Base-by-base conservation (phyloP, 2,113 vertebrate genomes). In the Pteropus alecto region DNA sequence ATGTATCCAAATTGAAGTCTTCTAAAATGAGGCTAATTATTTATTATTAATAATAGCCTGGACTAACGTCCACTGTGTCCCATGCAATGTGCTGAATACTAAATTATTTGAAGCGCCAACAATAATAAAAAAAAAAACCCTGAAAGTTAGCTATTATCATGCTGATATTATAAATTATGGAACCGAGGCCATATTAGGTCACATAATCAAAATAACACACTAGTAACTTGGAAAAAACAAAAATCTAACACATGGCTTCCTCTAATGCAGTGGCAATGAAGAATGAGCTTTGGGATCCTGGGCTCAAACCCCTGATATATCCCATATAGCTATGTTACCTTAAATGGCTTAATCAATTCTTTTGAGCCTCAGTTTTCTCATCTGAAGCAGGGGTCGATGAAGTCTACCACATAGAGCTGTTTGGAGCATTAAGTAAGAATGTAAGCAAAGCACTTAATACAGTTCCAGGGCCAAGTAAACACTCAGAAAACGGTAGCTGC, bases 41-140 rank as follows among this genome's bases (percentile, higher is more conserved):
- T 96, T 94, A 24, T 83, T 83, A 33, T 94, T 93, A 88, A 85
- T 68, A 94, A 73, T 16, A 82, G 16, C 54, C 33, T 58, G 28
- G 33, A 87, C 65, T 86, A 58, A 19, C 41, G 15, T 68, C 51
- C 84, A 78, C 68, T 35, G 12, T 22, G 18, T 78, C n/a, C 43
- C 43, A n/a, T 30, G 7, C 12, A 56, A 48, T 4, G 12, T 87
- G 63, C n/a, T 83, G 81, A 92, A 90, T 46, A 33, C 2, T 73
- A 76, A 92, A 90, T 82, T 84, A 74, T 84, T n/a, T 95, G 35
- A 88, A 73, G 60, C 15, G 58, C 60, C 24, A 26, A 61, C 8
- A 61, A 58, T 22, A 18, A 58, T 22, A 58, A 58, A 58, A 56
- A 58, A n/a, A 94, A 79, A 41, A 12, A 1, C 54, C 58, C 3